phyloP scores from a whole-genome alignment of 2,797 vertebrate species.

The Melanogrammus aeglefinus region DNA sequence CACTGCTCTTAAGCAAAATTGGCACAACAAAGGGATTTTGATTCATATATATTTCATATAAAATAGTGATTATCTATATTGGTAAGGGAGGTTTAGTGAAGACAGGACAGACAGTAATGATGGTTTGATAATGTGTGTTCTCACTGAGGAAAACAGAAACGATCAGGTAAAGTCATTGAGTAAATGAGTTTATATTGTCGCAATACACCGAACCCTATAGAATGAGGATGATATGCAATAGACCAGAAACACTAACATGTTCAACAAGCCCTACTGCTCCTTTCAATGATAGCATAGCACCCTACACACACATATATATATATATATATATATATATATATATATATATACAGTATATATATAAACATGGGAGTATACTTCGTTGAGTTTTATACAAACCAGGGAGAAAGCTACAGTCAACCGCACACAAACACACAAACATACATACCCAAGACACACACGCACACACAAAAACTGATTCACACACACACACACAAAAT shows the following conservation, averaged over 20 bases:
- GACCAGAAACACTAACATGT: not conserved
- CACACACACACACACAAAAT: not conserved
- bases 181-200: not conserved
- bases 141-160: not conserved
- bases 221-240: not conserved
- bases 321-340: too few species aligned
- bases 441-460: not conserved
- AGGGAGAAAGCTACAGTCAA: not conserved
- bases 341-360: too few species aligned
- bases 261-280: not conserved
- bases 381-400: not conserved
- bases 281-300: not conserved
- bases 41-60: too few species aligned
- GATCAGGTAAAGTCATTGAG: not conserved
- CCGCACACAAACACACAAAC: not conserved
- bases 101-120: not conserved
- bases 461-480: slow-evolving; percentile 2
- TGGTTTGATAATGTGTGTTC: not conserved
- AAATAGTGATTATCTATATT: too few species aligned
- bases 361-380: not conserved
- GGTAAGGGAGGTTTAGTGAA: too few species aligned
- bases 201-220: not conserved
- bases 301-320: too few species aligned
- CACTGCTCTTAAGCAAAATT: not conserved
- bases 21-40: not conserved